Evolutionary conservation across 2,797 vertebrate species (phyloP), one percentile per base, ranked within the genome.

Genomic region (Vireo griseus): DNA sequence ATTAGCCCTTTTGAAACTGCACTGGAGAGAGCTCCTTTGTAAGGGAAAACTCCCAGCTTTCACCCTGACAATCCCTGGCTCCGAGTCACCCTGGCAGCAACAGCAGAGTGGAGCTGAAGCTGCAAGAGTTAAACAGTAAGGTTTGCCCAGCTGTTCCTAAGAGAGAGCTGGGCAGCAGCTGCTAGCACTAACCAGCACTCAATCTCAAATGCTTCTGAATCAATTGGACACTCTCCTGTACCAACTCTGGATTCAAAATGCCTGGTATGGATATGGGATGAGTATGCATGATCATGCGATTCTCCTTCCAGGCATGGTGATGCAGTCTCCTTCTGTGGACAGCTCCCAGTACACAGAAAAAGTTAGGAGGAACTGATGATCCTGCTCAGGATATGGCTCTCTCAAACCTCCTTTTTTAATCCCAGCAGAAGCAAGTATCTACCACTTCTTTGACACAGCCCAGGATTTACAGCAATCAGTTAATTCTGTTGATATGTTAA

Each of bases 221-320:
- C 37, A 44, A 17, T 4, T 82, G 48, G n/a, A 47, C 14, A 11
- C 24, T 45, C 8, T 62, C 48, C 26, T n/a, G 5, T 37, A 39
- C 11, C 29, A 61, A 0, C 22, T 65, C 28, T 51, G 57, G 40
- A 51, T 58, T 28, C 35, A 74, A 71, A 71, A 50, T 44, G 12
- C 13, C 13, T 80, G 15, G 3, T 59, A 22, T 7, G 24, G 17
- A 3, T 42, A 33, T 13, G 22, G 61, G 8, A 47, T 50, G 28
- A 17, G 15, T 28, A 9, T 4, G 2, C 11, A 20, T 2, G 17
- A 11, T 44, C 11, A 20, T 35, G 29, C 0, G 0, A 33, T 68
- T 61, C 24, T 86, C 16, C 47, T 91, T 67, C 42, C 13, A 16
- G 21, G 13, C 9, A 13, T 7, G 24, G 19, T 16, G 29, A 39